phyloP scores from a whole-genome alignment of 2,888 invertebrate genomes.

The Sinopyrophorus schimmeli region DNA sequence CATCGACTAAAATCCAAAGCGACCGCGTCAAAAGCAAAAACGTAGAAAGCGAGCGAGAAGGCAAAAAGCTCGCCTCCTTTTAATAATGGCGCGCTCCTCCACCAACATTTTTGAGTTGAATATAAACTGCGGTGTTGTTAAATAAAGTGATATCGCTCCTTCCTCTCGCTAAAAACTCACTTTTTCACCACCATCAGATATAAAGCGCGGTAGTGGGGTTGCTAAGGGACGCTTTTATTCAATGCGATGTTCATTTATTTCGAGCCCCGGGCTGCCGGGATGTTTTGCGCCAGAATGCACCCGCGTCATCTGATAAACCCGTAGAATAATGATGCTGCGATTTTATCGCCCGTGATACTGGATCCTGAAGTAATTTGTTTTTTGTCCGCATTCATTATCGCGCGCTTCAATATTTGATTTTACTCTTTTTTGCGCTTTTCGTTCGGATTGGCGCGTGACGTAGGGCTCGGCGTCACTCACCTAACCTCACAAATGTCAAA shows the following conservation, averaged over 20 bases:
- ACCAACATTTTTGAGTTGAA: constrained; percentile 21
- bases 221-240: constrained; percentile 48
- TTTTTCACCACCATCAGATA: constrained; percentile 42
- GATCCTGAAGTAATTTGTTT: constrained; percentile 46
- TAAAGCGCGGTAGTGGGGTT: constrained; percentile 41
- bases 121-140: constrained; percentile 32
- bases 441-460: no score
- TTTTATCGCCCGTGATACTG: constrained; percentile 42
- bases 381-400: constrained; percentile 35
- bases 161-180: constrained; percentile 32
- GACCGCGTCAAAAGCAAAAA: no score
- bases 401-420: constrained; percentile 23
- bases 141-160: constrained; percentile 32
- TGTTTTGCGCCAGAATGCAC: constrained; percentile 40
- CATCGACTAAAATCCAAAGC: no score
- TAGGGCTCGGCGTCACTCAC: no score
- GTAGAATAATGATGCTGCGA: constrained; percentile 42
- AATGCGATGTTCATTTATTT: constrained; percentile 48
- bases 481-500: no score
- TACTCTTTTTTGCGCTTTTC: no score
- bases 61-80: no score
- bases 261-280: constrained; percentile 37
- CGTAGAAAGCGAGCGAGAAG: no score
- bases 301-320: constrained; percentile 40
- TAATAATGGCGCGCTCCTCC: no score